Evolutionary conservation across 2,888 invertebrate species (phyloP).

Genomic region (Eristalis intricaria): DNA sequence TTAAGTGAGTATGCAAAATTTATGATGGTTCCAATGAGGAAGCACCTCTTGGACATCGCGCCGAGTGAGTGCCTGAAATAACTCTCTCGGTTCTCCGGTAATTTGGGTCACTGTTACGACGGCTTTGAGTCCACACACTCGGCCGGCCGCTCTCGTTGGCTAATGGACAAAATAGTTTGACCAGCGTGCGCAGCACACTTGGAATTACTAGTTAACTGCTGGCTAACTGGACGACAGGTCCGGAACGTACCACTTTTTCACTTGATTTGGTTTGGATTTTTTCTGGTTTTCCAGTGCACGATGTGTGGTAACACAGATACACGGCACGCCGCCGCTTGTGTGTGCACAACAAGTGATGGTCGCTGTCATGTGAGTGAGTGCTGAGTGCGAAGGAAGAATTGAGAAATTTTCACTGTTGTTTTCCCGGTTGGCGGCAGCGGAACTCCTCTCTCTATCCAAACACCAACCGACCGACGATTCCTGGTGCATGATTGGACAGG

Average conservation of each 20-base stretch:
- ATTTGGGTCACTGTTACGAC: conserved; percentile 71
- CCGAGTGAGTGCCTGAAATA: conserved; percentile 36
- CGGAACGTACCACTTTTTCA: conserved; percentile 72
- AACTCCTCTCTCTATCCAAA: neutral
- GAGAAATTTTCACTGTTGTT: conserved; percentile 59
- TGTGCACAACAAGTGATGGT: neutral
- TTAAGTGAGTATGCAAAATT: conserved; percentile 48
- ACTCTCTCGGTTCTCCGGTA: conserved; percentile 43
- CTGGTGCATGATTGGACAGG: conserved; percentile 42
- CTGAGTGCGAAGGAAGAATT: conserved; percentile 42
- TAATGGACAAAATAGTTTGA: conserved; percentile 68
- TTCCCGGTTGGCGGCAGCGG: neutral
- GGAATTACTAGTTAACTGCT: conserved; percentile 50
- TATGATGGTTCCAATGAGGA: neutral
- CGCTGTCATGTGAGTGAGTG: neutral
- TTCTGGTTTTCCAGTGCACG: conserved; percentile 62
- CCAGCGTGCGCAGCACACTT: conserved; percentile 32
- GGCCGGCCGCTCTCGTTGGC: conserved; percentile 62
- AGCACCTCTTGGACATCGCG: neutral
- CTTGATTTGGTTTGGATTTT: conserved; percentile 68
- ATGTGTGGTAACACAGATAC: conserved; percentile 65
- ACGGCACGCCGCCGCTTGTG: neutral
- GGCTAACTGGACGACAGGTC: conserved; percentile 68
- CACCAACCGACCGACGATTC: conserved; percentile 1
- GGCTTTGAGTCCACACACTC: conserved; percentile 10